A percentile compares a stretch with the other conserved stretches of the same genome.
Conservation (phyloP, 2,888 invertebrate species). For the Plebejus melissa region DNA sequence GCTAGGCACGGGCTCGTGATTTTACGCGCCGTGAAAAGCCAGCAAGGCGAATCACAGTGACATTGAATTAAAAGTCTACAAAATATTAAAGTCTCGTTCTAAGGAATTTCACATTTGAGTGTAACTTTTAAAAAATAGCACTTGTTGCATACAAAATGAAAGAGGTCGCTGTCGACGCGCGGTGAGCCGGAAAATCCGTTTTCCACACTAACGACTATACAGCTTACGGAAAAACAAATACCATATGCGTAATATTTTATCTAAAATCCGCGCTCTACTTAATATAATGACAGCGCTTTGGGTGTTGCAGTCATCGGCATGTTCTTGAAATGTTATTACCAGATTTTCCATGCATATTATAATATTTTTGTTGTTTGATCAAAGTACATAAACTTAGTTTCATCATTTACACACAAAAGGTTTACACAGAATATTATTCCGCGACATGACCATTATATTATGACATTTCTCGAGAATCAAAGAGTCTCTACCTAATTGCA, state of each 20-base stretch:
- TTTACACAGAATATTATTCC: too few species aligned
- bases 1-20: too few species aligned
- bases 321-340: neutral
- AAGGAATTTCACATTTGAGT: neutral
- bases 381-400: neutral
- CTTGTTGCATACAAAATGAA: constrained; percentile 35
- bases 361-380: neutral
- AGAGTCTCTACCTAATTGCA: too few species aligned
- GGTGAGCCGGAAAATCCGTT: constrained; percentile 35
- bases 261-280: neutral
- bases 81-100: neutral
- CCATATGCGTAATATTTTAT: constrained; percentile 25
- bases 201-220: constrained; percentile 36
- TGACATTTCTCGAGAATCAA: too few species aligned
- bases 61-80: neutral
- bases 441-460: too few species aligned
- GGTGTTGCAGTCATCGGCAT: neutral
- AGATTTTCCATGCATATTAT: neutral
- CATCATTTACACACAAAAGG: too few species aligned
- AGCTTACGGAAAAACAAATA: constrained; percentile 28
- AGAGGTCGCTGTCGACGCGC: constrained; percentile 32
- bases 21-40: too few species aligned
- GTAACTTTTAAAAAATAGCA: constrained; percentile 22
- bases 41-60: neutral
- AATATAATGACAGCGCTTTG: neutral